Base-by-base conservation (phyloP, 2,797 vertebrate species). In the Buphagus erythrorhynchus region DNA sequence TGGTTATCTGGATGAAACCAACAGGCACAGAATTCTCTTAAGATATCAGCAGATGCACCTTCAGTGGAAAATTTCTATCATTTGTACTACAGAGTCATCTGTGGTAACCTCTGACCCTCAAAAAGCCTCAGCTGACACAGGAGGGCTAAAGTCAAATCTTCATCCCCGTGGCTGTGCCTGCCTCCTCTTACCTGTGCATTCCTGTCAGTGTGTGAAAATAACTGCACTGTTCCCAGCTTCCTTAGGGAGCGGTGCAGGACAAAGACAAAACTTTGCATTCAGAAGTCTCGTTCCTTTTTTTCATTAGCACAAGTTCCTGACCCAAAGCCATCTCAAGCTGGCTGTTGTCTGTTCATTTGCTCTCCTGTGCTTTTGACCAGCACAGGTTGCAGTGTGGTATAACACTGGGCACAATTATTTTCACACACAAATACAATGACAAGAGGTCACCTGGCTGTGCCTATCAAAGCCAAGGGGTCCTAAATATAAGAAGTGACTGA, bases 1-100 rank as follows among this genome's bases (percentile, higher is more conserved):
- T 48, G 29, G 13, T 26, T 90, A 88, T 48, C 18, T 46, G 57
- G 35, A 72, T 16, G 8, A 83, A 89, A 80, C 5, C 29, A 80
- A 74, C 4, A 52, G 31, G 26, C 38, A 59, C 2, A 31, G 40
- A 76, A 62, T 5, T 67, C 42, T 31, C 48, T 2, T 3, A 57
- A 63, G 65, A 33, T 35, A 94, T 2, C 52, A 76, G n/a, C 21
- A 80, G 35, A 77, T 52, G 10, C 24, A 67, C n/a, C 76, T n/a
- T 71, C 25, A 9, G 33, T 24, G 19, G 20, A 71, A 38, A 5
- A 9, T 63, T 93, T 68, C 62, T 72, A 25, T 25, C 57, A 71
- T 42, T 38, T 1, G 0, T 54, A 48, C 46, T 2, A 1, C 26
- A 80, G 35, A 58, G 18, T 21, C 6, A 5, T 21, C n/a, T 35